phyloP scores from a whole-genome alignment of 1,140 invertebrate species.

The Hestina assimilis region DNA sequence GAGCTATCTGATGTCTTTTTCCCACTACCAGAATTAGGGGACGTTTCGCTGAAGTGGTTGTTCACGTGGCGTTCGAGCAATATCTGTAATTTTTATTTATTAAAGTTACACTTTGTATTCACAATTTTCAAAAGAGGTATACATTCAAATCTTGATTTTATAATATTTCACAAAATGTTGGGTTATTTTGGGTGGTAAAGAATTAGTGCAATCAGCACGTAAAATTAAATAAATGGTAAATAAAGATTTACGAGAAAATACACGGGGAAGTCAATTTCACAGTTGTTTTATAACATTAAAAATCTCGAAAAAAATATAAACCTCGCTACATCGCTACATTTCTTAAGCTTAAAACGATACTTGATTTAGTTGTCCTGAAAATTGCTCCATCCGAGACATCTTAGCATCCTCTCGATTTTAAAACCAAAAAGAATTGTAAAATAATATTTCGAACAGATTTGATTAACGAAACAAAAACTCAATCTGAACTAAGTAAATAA shows the following conservation, averaged over 20 bases:
- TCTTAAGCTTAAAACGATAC: constrained; percentile 18
- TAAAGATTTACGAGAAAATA: too few species aligned
- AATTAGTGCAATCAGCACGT: too few species aligned
- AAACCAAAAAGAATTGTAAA: constrained; percentile 7
- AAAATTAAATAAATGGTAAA: too few species aligned
- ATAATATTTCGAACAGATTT: neutral
- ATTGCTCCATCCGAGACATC: constrained; percentile 9
- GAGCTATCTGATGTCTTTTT: constrained; percentile 82
- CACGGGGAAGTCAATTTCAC: too few species aligned
- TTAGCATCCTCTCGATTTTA: constrained; percentile 13
- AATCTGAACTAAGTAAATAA: neutral
- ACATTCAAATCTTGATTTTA: neutral
- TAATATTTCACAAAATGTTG: too few species aligned
- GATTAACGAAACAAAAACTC: constrained; percentile 1
- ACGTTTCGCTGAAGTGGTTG: constrained; percentile 89
- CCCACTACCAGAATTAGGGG: constrained; percentile 71
- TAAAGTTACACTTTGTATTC: neutral
- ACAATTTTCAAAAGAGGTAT: neutral
- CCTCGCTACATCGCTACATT: neutral
- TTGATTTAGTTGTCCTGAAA: constrained; percentile 19
- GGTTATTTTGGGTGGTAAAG: too few species aligned
- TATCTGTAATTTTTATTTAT: constrained; percentile 79
- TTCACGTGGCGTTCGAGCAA: constrained; percentile 95
- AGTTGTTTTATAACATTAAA: too few species aligned
- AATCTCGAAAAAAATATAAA: too few species aligned